phyloP scores from a whole-genome alignment of 2,888 invertebrate genomes.

The Zele albiditarsus region DNA sequence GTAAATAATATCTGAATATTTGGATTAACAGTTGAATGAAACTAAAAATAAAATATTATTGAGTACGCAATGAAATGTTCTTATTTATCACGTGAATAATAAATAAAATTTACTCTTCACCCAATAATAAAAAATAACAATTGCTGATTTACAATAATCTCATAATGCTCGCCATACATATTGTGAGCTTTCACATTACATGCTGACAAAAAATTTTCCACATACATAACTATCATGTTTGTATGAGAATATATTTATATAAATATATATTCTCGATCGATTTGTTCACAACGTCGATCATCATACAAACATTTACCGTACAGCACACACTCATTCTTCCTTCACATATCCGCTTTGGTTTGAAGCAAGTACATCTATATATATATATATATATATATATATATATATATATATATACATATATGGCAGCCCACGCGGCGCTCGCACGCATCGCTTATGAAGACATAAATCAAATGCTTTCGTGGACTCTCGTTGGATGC shows the following conservation, averaged over 20 bases:
- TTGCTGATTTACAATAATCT: no score
- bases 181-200: conserved; percentile 8
- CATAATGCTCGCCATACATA: no score
- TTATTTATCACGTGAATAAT: no score
- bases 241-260: conserved; percentile 27
- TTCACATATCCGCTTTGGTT: conserved; percentile 3
- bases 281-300: conserved; percentile 35
- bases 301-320: background rate
- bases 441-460: conserved; percentile 61
- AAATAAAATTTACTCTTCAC: no score
- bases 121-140: no score
- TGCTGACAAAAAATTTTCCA: no score
- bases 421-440: conserved; percentile 51
- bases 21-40: no score
- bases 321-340: background rate
- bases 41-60: no score
- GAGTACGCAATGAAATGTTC: no score
- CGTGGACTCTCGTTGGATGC: conserved; percentile 64
- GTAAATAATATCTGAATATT: no score
- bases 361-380: no score
- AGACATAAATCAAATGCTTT: conserved; percentile 71
- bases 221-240: no score
- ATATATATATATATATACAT: conserved; percentile 21
- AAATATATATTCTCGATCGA: background rate
- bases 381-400: background rate